Evolutionary conservation across 2,113 vertebrate species (phyloP).

Genomic region (Stegastes partitus): DNA sequence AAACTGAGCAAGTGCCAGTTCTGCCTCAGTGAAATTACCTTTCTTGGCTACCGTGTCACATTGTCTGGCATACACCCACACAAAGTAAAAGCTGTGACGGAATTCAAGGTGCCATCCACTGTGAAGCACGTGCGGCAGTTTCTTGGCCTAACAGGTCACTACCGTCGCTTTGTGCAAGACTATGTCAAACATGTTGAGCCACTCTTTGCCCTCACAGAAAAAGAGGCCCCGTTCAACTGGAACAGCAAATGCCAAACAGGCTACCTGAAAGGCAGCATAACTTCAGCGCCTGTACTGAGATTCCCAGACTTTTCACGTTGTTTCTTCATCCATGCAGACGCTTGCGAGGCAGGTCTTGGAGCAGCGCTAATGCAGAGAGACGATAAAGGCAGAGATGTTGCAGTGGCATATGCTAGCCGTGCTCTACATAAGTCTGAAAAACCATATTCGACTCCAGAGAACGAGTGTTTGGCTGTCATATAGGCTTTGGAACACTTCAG

Average conservation of each 20-base stretch:
- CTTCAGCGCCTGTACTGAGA: neutral
- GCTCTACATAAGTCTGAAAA: no score
- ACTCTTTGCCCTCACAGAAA: neutral
- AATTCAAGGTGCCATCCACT: neutral
- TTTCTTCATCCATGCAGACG: constrained; percentile 9
- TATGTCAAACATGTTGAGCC: neutral
- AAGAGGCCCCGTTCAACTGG: neutral
- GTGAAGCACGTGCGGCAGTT: neutral
- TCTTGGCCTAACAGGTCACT: neutral
- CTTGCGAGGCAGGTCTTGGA: neutral
- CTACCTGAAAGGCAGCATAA: fast-evolving
- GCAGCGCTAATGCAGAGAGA: neutral
- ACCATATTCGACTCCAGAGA: no score
- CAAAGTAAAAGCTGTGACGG: neutral
- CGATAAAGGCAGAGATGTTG: no score
- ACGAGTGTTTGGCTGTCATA: no score
- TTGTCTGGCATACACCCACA: neutral
- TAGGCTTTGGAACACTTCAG: no score
- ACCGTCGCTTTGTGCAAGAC: neutral
- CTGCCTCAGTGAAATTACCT: neutral
- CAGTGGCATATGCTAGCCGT: no score
- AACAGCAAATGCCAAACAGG: neutral
- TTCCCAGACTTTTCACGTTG: neutral
- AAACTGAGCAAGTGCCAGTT: neutral
- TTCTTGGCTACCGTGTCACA: constrained; percentile 2